phyloP scores from a whole-genome alignment of 2,888 invertebrate genomes.

The Penaeus monodon region DNA sequence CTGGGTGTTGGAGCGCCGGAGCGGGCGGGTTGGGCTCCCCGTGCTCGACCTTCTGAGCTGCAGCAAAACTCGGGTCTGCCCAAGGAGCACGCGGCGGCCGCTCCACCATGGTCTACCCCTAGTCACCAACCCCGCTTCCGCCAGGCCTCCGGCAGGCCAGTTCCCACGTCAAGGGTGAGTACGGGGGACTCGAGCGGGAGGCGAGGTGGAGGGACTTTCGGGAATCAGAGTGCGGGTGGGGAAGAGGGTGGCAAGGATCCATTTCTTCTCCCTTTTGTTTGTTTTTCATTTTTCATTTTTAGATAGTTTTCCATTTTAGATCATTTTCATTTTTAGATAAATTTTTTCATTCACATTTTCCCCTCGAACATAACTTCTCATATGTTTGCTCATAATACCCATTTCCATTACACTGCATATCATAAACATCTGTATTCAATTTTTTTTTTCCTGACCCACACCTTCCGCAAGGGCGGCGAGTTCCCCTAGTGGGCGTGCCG shows the following conservation, averaged over 20 bases:
- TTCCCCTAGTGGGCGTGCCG: constrained; percentile 22
- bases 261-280: not conserved
- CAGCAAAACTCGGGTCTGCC: constrained; percentile 88
- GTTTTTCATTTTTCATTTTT: no score
- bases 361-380: no score
- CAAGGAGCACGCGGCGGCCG: constrained; percentile 77
- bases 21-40: constrained; percentile 78
- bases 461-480: constrained; percentile 20
- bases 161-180: constrained; percentile 45
- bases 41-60: constrained; percentile 80
- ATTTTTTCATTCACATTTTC: no score
- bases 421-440: not conserved
- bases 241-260: no score
- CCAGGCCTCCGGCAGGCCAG: constrained; percentile 18
- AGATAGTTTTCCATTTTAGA: no score
- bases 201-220: not conserved
- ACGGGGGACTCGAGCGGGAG: not conserved
- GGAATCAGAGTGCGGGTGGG: not conserved
- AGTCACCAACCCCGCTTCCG: constrained; percentile 31
- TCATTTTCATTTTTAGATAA: no score
- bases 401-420: no score
- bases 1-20: constrained; percentile 79
- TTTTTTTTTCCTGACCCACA: not conserved
- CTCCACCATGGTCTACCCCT: constrained; percentile 49
- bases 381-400: no score